These are phyloP conservation scores for Trematocara nigrifrons DNA, from an alignment of 2,113 vertebrate genomes.

Conservation along the genomic window DNA sequence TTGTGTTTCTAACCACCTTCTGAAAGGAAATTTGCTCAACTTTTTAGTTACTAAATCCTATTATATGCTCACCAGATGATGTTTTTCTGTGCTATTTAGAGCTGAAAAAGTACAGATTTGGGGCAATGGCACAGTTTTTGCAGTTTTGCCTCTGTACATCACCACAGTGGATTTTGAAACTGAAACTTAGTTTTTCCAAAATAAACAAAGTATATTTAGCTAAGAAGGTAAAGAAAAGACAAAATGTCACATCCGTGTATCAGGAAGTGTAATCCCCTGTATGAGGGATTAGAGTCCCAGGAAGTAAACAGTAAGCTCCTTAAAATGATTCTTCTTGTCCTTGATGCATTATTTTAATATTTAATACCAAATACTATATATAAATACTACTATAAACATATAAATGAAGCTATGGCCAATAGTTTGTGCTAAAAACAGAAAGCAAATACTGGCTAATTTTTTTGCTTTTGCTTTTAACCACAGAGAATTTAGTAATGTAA, in stretches of 20 bases:
- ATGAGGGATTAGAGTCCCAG: not conserved
- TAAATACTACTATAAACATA: not conserved
- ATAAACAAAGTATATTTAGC: not conserved
- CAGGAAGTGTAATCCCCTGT: not conserved
- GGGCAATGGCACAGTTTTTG: not conserved
- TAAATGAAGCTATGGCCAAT: not conserved
- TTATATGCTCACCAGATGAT: not conserved
- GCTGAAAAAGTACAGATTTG: not conserved
- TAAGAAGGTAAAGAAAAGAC: not conserved
- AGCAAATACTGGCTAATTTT: not conserved
- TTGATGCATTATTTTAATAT: not conserved
- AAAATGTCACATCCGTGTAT: not conserved
- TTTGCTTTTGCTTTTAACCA: not conserved
- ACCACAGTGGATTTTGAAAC: not conserved
- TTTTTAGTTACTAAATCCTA: not conserved
- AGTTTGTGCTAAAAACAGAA: not conserved
- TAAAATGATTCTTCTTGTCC: not conserved
- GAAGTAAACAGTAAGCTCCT: not conserved
- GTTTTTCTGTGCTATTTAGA: not conserved
- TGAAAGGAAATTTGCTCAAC: not conserved
- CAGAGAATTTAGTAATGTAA: not conserved
- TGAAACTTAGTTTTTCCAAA: fast-evolving
- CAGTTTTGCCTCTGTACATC: not conserved
- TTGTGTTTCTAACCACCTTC: not conserved
- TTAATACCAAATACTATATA: fast-evolving